Evolutionary conservation across 2,888 invertebrate species (phyloP).

Genomic region (Lasioglossum pauxillum): DNA sequence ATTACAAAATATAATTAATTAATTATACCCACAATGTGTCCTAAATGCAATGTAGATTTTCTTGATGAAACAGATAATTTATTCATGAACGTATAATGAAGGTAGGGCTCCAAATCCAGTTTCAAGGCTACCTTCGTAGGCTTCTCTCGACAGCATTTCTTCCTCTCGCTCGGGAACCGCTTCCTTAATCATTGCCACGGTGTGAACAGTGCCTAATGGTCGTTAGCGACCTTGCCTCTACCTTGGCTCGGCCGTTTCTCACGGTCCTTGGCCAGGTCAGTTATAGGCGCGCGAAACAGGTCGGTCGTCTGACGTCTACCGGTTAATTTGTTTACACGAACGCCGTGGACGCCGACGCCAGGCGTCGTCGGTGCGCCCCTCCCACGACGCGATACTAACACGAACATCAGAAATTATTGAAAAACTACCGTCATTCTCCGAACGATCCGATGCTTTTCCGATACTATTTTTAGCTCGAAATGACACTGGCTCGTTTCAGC

Average conservation of each 20-base stretch:
- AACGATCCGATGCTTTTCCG: neutral
- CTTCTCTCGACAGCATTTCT: neutral
- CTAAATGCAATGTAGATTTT: no score
- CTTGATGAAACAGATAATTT: no score
- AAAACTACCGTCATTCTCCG: neutral
- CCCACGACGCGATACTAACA: neutral
- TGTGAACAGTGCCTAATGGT: slow-evolving; percentile 61
- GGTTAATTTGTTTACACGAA: slow-evolving; percentile 68
- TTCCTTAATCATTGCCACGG: slow-evolving; percentile 53
- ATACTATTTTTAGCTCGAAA: neutral
- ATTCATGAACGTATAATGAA: no score
- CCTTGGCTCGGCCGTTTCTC: slow-evolving; percentile 74
- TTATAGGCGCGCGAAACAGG: slow-evolving; percentile 69
- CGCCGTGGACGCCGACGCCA: neutral
- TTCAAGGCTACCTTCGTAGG: no score
- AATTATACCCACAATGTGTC: no score
- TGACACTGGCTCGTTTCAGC: neutral
- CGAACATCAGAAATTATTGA: neutral
- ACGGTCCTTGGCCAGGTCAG: slow-evolving; percentile 74
- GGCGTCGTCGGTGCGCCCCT: neutral
- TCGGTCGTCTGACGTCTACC: slow-evolving; percentile 58
- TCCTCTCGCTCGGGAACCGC: neutral
- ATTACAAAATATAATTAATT: no score
- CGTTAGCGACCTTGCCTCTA: slow-evolving; percentile 71
- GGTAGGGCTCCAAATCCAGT: no score